Evolutionary conservation across 2,888 invertebrate species (phyloP), one percentile per base, ranked within the genome.

Genomic region (Tholera decimalis): DNA sequence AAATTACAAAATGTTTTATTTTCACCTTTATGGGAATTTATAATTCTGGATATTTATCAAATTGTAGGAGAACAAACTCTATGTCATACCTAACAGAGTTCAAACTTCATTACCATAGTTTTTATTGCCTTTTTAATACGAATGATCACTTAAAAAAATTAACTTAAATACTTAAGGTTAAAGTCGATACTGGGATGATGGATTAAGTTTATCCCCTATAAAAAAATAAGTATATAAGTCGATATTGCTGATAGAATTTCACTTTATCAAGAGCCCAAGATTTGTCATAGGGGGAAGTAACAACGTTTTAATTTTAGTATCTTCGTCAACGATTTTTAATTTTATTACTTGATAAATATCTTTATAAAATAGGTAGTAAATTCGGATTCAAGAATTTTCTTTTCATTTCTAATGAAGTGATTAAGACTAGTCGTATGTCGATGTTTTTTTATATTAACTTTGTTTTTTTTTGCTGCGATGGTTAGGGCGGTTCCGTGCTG

Each of bases 401-500:
- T 59, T 59, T 58, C 28, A 33, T 49, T 50, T 65, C 54, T 28
- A 53, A 41, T 24, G 39, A 68, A 50, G 41, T 77, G 60, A 73
- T 57, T 18, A 63, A 60, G 30, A 55, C 78, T 80, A 78, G 78
- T 80, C 74, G 50, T 20, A 37, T 64, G 50, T 78, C 69, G 30
- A 78, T 56, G 55, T 35, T 73, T 66, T 63, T 56, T 56, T 49
- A 13, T 71, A 73, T 37, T 54, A 39, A 0, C 39, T 69, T 47
- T 61, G 37, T 50, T 62, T 56, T 71, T 61, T 46, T 30, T 69
- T 26, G n/a, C 58, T 46, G 26, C 30, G 30, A 53, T 24, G 22
- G 35, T 65, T 9, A n/a, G 1, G n/a, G 9, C 8, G 9, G 3
- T 46, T 28, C 9, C 18, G 9, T 9, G 1, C 46, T 46, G 18